Percentiles rank a stretch among this genome's conserved stretches.
These are phyloP conservation scores for Drosophila jambulina DNA, from an alignment of 1,140 invertebrate species.

Conservation along the genomic window DNA sequence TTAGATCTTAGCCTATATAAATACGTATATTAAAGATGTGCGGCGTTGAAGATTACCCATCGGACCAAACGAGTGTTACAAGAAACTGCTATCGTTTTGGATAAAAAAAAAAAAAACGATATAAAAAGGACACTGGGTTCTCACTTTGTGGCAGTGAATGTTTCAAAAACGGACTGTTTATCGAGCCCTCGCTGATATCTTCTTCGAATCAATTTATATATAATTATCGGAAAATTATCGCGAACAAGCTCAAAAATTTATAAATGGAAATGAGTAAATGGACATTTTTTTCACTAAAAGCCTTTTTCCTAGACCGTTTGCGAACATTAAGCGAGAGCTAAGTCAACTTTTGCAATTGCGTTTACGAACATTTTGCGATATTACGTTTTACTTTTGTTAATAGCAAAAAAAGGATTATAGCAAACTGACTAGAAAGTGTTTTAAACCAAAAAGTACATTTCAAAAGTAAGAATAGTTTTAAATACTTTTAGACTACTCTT, in stretches of 20 bases:
- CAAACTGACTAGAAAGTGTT: no score
- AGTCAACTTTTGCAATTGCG: not conserved
- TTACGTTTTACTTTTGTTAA: no score
- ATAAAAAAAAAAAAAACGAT: not conserved
- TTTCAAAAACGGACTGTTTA: not conserved
- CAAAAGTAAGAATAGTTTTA: not conserved
- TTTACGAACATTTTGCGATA: not conserved
- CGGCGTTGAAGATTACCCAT: not conserved
- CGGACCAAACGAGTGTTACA: not conserved
- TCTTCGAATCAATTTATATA: not conserved
- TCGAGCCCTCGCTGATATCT: not conserved
- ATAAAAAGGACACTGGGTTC: not conserved
- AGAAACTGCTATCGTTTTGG: not conserved
- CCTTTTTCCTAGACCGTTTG: no score
- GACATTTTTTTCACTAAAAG: no score
- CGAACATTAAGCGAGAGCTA: not conserved
- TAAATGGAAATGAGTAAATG: not conserved
- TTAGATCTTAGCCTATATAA: no score
- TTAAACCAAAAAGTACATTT: no score
- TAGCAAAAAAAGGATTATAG: no score
- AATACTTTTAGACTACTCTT: not conserved
- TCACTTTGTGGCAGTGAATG: not conserved
- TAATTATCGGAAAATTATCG: not conserved
- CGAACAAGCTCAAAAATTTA: not conserved
- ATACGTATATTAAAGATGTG: no score